Base-by-base conservation (phyloP, 2,797 vertebrate species). In the Melanotaenia nigrans region DNA sequence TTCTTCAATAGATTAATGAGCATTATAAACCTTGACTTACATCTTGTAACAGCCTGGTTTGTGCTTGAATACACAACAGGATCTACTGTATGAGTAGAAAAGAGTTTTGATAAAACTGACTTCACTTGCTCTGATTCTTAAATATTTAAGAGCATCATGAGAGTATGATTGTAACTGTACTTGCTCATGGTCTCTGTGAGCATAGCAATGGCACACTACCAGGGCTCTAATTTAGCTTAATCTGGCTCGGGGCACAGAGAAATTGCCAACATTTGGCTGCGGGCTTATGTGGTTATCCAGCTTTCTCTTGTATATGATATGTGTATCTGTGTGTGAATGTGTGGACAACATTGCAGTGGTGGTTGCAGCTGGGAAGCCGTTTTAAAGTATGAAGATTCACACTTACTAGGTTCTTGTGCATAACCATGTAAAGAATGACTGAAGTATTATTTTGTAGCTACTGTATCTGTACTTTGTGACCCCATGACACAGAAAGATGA, bases 201-300 rank as follows among this genome's bases (percentile, higher is more conserved):
- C 18, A 1, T 24, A 69, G 66, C 32, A 64, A 75, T 85, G 84
- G 73, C 72, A 77, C 35, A 16, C 10, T 53, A 83, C 69, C 82
- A 85, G 66, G 28, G 68, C 62, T 74, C 70, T 85, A 58, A 81
- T 85, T 83, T 68, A 61, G 68, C 65, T 40, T 68, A 71, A 77
- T 80, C 73, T 78, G 68, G 66, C 40, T 80, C 36, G 9, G 40
- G 57, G 73, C 47, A 28, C 18, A 3, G 59, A 66, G 36, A 16
- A 53, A 67, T 70, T 77, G 82, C 80, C 77, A 83, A 82, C 42
- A 68, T 56, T 35, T 70, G 78, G 71, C 70, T 63, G 75, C 62
- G 74, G 62, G 55, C 55, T 64, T 68, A 75, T 55, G 47, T 68
- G 65, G 78, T 75, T 63, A 64, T 72, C 53, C 67, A 75, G 64